Evolutionary conservation across 2,797 vertebrate species (phyloP), one percentile per base, ranked within the genome.

Genomic region (Sebastes aleutianus): DNA sequence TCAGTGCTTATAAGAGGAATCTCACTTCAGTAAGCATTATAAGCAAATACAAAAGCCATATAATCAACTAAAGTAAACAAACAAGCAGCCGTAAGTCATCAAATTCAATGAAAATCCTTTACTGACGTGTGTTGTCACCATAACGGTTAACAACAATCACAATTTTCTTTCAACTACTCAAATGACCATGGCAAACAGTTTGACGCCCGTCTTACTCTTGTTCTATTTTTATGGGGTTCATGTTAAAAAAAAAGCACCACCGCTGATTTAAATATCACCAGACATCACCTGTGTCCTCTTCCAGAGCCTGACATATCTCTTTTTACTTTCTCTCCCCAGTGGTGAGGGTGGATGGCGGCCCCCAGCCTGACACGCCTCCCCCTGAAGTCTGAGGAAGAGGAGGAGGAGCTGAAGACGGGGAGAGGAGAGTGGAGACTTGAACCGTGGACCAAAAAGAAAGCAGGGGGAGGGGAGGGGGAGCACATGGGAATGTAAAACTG

Each of bases 281-380:
- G 22, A 31, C 43, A 76, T 67, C 31, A 69, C 36, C n/a, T 31
- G 50, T n/a, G 20, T 66, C 56, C 14, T 29, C 34, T 57, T 16
- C 16, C 50, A 3, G 4, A 70, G 5, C n/a, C 50, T 91, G 62
- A 91, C 34, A 16, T 65, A 6, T 83, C 68, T 79, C 43, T 82
- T 27, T 69, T 63, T 43, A n/a, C 82, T 82, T 82, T 79, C 22
- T 84, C 74, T 78, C 78, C 36, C 11, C 94, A 98, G 97, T 95
- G 3, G 96, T 98, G 88, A 96, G 97, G 86, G 96, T 96, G 54
- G 97, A 99, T 0, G 96, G 96, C 2, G 94, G 85, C 29, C 94
- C 95, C 9, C 96, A 96, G 82, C 75, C 93, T 11, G 95, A 92
- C 86, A 92, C 94, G 89, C 88, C 96, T 94, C 2, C 90, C 90